phyloP scores from a whole-genome alignment of 2,888 invertebrate species.

The Amphimallon solstitiale region DNA sequence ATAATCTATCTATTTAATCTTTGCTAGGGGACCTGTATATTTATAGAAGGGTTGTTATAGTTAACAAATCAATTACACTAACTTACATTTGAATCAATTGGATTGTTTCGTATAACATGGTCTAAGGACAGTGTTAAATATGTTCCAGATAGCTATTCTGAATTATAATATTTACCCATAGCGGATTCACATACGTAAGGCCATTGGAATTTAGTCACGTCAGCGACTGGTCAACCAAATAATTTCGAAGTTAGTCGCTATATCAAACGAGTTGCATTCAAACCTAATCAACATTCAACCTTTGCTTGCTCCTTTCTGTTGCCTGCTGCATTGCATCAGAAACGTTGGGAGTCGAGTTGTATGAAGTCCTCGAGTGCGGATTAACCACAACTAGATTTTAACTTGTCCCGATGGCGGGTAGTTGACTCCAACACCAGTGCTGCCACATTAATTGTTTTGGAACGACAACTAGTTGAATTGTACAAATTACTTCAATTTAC shows the following conservation, averaged over 20 bases:
- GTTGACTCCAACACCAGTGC: background rate
- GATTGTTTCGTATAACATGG: too few species aligned
- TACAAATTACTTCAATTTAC: background rate
- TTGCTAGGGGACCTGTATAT: too few species aligned
- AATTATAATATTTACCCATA: too few species aligned
- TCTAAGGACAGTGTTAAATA: background rate
- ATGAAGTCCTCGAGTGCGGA: background rate
- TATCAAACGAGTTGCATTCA: conserved; percentile 29
- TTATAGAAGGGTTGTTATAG: too few species aligned
- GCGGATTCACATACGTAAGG: background rate
- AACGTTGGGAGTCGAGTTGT: conserved; percentile 6
- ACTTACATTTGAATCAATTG: background rate
- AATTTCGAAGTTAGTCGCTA: conserved; percentile 21
- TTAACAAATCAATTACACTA: background rate
- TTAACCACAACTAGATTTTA: conserved; percentile 19
- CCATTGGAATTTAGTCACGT: conserved; percentile 10
- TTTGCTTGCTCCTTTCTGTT: background rate
- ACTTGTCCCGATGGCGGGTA: conserved; percentile 4
- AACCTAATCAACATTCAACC: conserved; percentile 29
- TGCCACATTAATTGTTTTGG: conserved; percentile 8
- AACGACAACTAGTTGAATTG: conserved; percentile 6
- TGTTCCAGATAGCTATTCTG: background rate
- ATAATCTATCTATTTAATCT: too few species aligned
- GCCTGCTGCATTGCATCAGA: conserved; percentile 16
- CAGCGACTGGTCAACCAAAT: conserved; percentile 27